phyloP scores from a whole-genome alignment of 2,888 invertebrate species.

The Leucophora obtusa region DNA sequence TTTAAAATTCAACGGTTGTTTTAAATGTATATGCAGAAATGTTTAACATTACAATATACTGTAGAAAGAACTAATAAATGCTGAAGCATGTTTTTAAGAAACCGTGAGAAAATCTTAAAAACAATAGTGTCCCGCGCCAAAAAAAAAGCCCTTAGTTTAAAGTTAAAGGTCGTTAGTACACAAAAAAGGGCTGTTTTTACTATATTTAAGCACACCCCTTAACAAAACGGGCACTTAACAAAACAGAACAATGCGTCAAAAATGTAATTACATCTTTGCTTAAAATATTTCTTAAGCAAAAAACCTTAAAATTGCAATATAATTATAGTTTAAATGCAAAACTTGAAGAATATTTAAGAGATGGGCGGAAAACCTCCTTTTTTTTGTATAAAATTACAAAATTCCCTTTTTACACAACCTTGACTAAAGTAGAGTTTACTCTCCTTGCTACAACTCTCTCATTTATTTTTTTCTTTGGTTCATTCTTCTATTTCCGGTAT shows the following conservation, averaged over 20 bases:
- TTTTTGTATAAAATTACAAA: slow-evolving; percentile 14
- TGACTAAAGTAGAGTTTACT: slow-evolving; percentile 4
- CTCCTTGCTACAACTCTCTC: not conserved
- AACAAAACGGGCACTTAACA: slow-evolving; percentile 36
- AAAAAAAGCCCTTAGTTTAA: slow-evolving; percentile 33
- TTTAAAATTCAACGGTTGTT: not conserved
- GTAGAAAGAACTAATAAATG: slow-evolving; percentile 23
- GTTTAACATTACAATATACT: not conserved
- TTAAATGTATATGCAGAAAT: no score
- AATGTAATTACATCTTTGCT: slow-evolving; percentile 49
- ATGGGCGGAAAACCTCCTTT: slow-evolving; percentile 46
- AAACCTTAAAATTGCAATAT: slow-evolving; percentile 43
- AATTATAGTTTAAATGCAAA: slow-evolving; percentile 52
- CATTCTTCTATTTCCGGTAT: slow-evolving; percentile 55
- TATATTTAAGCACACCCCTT: slow-evolving; percentile 39
- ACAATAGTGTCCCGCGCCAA: slow-evolving; percentile 63
- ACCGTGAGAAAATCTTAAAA: slow-evolving; percentile 58
- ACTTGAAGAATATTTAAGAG: slow-evolving; percentile 14
- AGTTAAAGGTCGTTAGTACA: not conserved
- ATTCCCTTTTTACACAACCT: not conserved
- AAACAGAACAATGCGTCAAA: slow-evolving; percentile 26
- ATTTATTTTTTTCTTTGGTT: not conserved
- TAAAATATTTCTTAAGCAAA: slow-evolving; percentile 42
- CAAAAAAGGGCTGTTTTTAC: slow-evolving; percentile 46
- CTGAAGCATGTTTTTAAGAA: slow-evolving; percentile 9